Percentiles rank a stretch among this genome's conserved stretches.
Evolutionary conservation across 2,888 invertebrate species (phyloP).

Genomic region (Mystacides longicornis): DNA sequence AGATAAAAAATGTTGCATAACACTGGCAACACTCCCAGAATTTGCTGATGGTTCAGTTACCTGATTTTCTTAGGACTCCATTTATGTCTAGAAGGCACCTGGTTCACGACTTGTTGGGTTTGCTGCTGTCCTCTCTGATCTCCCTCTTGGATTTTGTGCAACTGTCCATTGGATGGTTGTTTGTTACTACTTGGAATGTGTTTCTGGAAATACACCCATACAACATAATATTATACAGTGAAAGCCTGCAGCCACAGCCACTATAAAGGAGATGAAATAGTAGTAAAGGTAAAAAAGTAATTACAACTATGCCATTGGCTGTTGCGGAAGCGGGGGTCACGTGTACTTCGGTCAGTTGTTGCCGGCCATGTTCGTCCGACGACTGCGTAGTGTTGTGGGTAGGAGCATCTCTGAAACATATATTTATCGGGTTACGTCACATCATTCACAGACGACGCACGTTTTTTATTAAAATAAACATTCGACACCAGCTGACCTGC

Average conservation of each 20-base stretch:
- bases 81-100: slow-evolving; percentile 8
- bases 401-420: slow-evolving; percentile 22
- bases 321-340: slow-evolving; percentile 14
- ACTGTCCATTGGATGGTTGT: slow-evolving; percentile 23
- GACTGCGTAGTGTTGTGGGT: slow-evolving; percentile 26
- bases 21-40: too few relatives aligned
- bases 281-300: neutral
- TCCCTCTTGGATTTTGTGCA: slow-evolving; percentile 24
- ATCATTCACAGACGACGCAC: neutral
- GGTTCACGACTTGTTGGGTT: too few relatives aligned
- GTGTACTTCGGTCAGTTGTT: slow-evolving; percentile 22
- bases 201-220: slow-evolving; percentile 19
- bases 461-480: neutral
- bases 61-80: slow-evolving; percentile 1
- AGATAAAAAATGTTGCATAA: neutral
- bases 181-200: slow-evolving; percentile 19
- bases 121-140: slow-evolving; percentile 5
- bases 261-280: neutral
- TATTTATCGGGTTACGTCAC: too few relatives aligned
- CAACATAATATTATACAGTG: neutral
- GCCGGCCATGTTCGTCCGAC: slow-evolving; percentile 23
- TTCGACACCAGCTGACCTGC: slow-evolving; percentile 16
- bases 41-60: neutral
- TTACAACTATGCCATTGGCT: slow-evolving; percentile 24
- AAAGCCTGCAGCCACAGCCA: neutral